These are phyloP conservation scores for Aphodius sticticus DNA, from an alignment of 2,888 invertebrate species.

Conservation along the genomic window DNA sequence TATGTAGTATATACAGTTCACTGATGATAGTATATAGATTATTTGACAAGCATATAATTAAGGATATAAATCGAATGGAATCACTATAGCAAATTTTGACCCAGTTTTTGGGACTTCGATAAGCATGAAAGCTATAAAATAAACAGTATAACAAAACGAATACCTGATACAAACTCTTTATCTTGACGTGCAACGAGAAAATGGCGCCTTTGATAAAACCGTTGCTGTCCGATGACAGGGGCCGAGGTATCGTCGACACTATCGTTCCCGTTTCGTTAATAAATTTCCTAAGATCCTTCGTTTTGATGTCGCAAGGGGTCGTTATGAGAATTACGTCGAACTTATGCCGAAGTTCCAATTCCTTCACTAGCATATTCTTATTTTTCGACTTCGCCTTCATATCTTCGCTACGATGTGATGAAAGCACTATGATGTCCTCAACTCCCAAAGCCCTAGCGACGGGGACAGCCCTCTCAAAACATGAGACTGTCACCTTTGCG, in stretches of 20 bases:
- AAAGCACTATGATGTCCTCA: conserved; percentile 61
- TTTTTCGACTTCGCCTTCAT: conserved; percentile 41
- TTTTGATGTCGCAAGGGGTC: conserved; percentile 45
- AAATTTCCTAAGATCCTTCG: conserved; percentile 47
- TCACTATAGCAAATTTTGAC: too few relatives aligned
- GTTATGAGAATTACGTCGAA: conserved; percentile 56
- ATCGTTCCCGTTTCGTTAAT: conserved; percentile 48
- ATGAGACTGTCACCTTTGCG: conserved; percentile 64
- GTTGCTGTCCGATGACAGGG: conserved; percentile 63
- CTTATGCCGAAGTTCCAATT: conserved; percentile 51
- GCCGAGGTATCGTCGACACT: conserved; percentile 62
- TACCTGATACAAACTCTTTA: conserved; percentile 60
- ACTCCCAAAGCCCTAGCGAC: conserved; percentile 66
- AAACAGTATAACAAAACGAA: conserved; percentile 20
- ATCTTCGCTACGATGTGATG: conserved; percentile 40
- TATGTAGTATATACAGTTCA: too few relatives aligned
- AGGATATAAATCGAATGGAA: too few relatives aligned
- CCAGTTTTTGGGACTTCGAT: too few relatives aligned
- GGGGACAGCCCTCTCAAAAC: conserved; percentile 62
- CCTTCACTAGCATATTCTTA: conserved; percentile 45
- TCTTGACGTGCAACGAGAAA: conserved; percentile 60
- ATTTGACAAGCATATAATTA: too few relatives aligned
- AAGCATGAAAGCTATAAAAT: too few relatives aligned
- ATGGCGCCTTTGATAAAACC: conserved; percentile 61
- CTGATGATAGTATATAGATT: too few relatives aligned